Evolutionary conservation across 2,797 vertebrate species (phyloP), one percentile per base, ranked within the genome.

Genomic region (Hippocampus kuda): DNA sequence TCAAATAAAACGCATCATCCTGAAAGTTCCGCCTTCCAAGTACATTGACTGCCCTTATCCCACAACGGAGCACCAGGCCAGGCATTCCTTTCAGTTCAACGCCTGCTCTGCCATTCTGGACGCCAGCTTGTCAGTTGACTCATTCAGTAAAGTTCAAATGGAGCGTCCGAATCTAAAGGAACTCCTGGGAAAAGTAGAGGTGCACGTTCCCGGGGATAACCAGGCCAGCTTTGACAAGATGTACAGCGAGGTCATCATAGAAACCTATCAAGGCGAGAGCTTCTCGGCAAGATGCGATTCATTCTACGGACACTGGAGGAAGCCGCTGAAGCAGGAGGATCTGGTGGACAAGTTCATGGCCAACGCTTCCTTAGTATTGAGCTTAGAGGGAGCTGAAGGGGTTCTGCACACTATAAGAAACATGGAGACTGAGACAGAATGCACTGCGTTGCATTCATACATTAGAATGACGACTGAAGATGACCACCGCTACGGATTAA

Each of bases 231-330:
- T 98, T 42, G 89, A 97, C 59, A 89, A 86, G 3, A 93, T 98
- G 67, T 98, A 98, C 85, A 92, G 94, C 0, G 90, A 94, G 72
- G 79, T 94, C 0, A 81, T 74, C 0, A 65, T 95, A 16, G 81
- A 72, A 0, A 91, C 92, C 0, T 27, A 6, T 9, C 81, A 88
- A 0, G 89, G 92, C 54, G 59, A 30, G 44, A 71, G 1, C 0
- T 72, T 86, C 67, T 74, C 74, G 0, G 88, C 90, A 72, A 85
- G 84, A 22, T 94, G 92, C 0, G 69, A 94, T 26, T 94, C 94
- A 0, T 98, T 98, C 82, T 96, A 96, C 0, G 95, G 96, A 54
- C 96, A 98, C 86, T 98, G 95, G 96, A 94, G 93, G 84, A 94
- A 91, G 67, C 96, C 96, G 2, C 84, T 98, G 78, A 89, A 84